Evolutionary conservation across 2,113 vertebrate genomes (phyloP).

Genomic region (Psephotus haematonotus): DNA sequence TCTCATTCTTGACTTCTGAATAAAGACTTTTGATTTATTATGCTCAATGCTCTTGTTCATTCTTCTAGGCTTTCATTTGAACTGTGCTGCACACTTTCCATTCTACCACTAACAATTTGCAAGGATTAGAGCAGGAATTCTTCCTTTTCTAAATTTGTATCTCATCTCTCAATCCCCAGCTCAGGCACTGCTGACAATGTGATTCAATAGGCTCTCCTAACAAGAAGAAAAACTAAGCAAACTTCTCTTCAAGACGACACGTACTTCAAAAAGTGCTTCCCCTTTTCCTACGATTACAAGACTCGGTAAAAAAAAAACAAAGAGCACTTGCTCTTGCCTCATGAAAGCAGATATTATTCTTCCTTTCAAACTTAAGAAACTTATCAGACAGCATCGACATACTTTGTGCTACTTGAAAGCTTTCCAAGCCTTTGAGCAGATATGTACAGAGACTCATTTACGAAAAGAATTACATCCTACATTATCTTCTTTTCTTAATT

Average conservation of each 20-base stretch:
- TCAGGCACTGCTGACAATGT: neutral
- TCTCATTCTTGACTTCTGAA: neutral
- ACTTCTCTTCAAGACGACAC: neutral
- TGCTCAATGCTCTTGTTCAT: neutral
- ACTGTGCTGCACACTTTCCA: neutral
- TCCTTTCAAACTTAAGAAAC: neutral
- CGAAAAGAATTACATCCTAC: neutral
- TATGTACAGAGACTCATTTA: neutral
- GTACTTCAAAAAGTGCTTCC: neutral
- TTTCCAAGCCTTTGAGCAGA: neutral
- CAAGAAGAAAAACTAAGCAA: neutral
- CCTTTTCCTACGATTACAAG: neutral
- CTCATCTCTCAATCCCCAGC: neutral
- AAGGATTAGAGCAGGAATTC: neutral
- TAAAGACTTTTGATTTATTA: neutral
- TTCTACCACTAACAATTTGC: neutral
- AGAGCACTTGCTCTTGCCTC: neutral
- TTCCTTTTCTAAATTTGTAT: neutral
- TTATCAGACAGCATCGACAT: fast-evolving
- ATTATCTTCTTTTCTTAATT: neutral
- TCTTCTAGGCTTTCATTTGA: neutral
- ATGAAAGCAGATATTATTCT: neutral
- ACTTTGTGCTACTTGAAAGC: neutral
- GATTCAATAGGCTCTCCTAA: neutral
- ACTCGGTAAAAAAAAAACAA: neutral